These are phyloP conservation scores for Melanocharis versteri DNA, from an alignment of 2,113 vertebrate species.

Conservation along the genomic window DNA sequence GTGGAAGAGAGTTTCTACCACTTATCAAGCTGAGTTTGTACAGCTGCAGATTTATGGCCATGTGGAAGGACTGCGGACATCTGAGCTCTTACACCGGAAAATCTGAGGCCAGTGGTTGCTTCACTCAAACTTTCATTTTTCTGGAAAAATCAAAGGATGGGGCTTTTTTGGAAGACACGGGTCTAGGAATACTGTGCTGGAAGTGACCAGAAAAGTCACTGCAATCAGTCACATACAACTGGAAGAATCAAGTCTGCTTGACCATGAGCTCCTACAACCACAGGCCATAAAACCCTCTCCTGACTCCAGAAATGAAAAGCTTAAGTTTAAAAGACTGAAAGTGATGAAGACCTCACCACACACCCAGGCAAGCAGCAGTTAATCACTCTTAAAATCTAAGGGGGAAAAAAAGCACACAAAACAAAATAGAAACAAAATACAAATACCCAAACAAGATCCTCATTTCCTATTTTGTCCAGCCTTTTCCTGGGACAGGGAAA, in stretches of 20 bases:
- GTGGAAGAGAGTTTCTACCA: background rate
- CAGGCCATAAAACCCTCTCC: background rate
- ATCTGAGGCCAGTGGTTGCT: background rate
- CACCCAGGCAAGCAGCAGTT: background rate
- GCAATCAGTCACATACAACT: background rate
- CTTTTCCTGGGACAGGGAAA: background rate
- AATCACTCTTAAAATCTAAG: background rate
- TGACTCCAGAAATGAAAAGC: background rate
- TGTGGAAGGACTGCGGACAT: background rate
- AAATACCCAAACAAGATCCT: background rate
- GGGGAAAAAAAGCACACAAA: fast-evolving
- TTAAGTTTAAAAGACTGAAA: background rate
- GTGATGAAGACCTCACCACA: background rate
- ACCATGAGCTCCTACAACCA: background rate
- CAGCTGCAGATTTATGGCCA: background rate
- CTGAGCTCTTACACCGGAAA: background rate
- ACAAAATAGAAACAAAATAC: background rate
- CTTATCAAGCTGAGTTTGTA: fast-evolving
- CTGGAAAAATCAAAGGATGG: background rate
- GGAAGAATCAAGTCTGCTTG: background rate
- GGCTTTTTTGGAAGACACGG: background rate
- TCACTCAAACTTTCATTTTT: background rate
- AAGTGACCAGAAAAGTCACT: background rate
- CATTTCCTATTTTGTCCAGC: background rate
- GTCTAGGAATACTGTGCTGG: background rate